Evolutionary conservation across 2,797 vertebrate species (phyloP).

Genomic region (Poeciliopsis presidionis): DNA sequence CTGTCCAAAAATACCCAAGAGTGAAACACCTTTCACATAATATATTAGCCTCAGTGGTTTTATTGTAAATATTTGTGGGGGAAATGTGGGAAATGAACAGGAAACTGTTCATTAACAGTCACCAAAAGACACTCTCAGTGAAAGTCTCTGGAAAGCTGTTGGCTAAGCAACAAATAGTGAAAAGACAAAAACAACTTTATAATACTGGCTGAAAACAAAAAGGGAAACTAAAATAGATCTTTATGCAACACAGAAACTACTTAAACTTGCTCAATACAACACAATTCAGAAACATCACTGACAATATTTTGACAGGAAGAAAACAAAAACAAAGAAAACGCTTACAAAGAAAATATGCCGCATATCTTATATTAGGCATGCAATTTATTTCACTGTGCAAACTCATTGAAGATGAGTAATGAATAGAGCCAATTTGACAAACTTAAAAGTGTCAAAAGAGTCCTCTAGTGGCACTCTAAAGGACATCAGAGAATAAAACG

Average conservation of each 20-base stretch:
- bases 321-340: conserved; percentile 31
- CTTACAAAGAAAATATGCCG: neutral
- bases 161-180: conserved; percentile 34
- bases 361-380: conserved; percentile 58
- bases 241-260: conserved; percentile 10
- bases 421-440: conserved; percentile 34
- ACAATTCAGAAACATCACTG: conserved; percentile 27
- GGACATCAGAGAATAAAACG: conserved; percentile 25
- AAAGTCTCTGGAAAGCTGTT: conserved; percentile 10
- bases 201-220: conserved; percentile 18
- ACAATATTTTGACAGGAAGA: conserved; percentile 3
- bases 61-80: conserved; percentile 40
- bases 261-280: conserved; percentile 2
- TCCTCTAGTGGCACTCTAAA: conserved; percentile 24
- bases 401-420: conserved; percentile 47
- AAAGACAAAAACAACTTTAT: conserved; percentile 36
- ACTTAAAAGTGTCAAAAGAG: conserved; percentile 31
- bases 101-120: conserved; percentile 49
- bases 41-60: conserved; percentile 49
- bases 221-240: neutral
- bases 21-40: conserved; percentile 53
- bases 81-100: conserved; percentile 57
- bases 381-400: conserved; percentile 49
- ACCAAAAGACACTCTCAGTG: conserved; percentile 5
- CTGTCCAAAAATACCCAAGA: conserved; percentile 51